Evolutionary conservation across 2,797 vertebrate species (phyloP), one percentile per base, ranked within the genome.

Genomic region (Botia kubotai): DNA sequence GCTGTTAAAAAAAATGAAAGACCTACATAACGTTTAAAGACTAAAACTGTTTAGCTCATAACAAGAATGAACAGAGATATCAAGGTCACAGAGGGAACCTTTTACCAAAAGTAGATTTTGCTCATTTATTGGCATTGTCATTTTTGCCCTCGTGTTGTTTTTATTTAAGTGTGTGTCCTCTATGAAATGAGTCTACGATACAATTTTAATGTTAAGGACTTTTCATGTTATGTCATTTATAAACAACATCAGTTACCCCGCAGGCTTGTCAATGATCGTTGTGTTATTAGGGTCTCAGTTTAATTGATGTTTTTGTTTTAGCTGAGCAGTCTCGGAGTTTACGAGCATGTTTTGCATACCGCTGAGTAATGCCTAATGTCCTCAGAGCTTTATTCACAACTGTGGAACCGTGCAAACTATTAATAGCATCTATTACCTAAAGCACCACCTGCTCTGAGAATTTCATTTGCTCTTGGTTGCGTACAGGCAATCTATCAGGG

Each of bases 301-400:
- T 23, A 69, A 81, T 39, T 69, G 46, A 52, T 39, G 69, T 43
- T 65, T 36, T 55, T 21, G 26, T 23, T 62, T 63, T 60, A 69
- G 79, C 55, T 70, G 65, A 75, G 72, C 53, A 69, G 53, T 33
- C 26, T 46, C 26, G n/a, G 14, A n/a, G 19, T 77, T 67, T 55
- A 76, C 13, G 33, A 55, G 75, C 43, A 21, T 33, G 39, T 77
- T 58, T 66, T 50, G 50, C 46, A 52, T 52, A 75, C 21, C 16
- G 4, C 23, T 55, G 77, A 57, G 8, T 80, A 23, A 63, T 71
- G 46, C 75, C 8, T 71, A 46, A 46, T 53, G 53, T 65, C 8
- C 60, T 65, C 66, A 46, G 33, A 14, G 36, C 36, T 39, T 39
- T 39, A 39, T 39, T 39, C 36, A 39, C 53, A 14, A 39, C 60